phyloP scores from a whole-genome alignment of 2,113 vertebrate genomes.

The Toxostoma redivivum region DNA sequence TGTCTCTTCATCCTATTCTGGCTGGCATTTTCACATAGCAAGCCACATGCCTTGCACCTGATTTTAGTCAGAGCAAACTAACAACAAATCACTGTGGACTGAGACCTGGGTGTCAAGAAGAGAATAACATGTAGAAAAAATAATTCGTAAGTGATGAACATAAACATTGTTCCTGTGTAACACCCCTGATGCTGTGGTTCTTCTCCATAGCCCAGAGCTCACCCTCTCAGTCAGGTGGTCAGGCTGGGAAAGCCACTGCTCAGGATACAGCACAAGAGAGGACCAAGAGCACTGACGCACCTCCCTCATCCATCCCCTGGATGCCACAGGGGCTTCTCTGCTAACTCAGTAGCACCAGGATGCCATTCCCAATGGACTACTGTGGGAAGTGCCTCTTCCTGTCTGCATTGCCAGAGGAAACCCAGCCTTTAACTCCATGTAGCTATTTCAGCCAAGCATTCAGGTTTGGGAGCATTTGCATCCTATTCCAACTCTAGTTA shows the following conservation, averaged over 20 bases:
- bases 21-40: not conserved
- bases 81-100: not conserved
- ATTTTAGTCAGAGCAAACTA: not conserved
- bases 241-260: not conserved
- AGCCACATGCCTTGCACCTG: fast-evolving
- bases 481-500: not conserved
- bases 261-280: not conserved
- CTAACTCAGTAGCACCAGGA: not conserved
- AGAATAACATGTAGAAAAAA: not conserved
- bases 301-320: not conserved
- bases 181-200: not conserved
- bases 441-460: not conserved
- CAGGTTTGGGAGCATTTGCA: not conserved
- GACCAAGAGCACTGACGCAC: fast-evolving
- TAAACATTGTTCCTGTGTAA: not conserved
- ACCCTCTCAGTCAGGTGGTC: fast-evolving
- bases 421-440: fast-evolving
- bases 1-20: not conserved
- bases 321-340: fast-evolving
- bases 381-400: not conserved
- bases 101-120: not conserved
- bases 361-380: not conserved
- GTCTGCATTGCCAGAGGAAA: not conserved
- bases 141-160: fast-evolving
- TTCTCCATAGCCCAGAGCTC: not conserved